phyloP scores from a whole-genome alignment of 2,113 vertebrate genomes.

The Psittacula cyanocephala region DNA sequence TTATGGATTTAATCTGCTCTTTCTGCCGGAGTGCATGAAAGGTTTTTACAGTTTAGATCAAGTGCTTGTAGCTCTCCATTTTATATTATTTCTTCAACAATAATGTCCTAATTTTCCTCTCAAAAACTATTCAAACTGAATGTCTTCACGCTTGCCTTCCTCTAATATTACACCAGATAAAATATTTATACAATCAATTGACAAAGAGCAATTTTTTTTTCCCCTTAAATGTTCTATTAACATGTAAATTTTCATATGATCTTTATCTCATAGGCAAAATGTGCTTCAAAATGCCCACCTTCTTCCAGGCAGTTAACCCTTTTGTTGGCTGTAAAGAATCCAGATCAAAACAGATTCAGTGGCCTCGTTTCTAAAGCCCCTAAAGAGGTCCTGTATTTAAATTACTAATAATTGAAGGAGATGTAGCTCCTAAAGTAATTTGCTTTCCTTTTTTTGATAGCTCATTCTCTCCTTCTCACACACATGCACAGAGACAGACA shows the following conservation, averaged over 20 bases:
- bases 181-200: slow-evolving; percentile 86
- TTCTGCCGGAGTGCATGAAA: slow-evolving; percentile 74
- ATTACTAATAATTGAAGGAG: slow-evolving; percentile 33
- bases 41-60: slow-evolving; percentile 81
- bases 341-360: slow-evolving; percentile 44
- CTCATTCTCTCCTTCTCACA: neutral
- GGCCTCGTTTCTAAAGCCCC: slow-evolving; percentile 15
- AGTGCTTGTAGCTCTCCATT: slow-evolving; percentile 77
- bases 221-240: slow-evolving; percentile 79
- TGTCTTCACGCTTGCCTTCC: slow-evolving; percentile 68
- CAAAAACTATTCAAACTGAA: slow-evolving; percentile 63
- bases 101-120: slow-evolving; percentile 76
- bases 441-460: neutral
- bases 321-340: slow-evolving; percentile 3
- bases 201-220: slow-evolving; percentile 71
- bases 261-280: slow-evolving; percentile 72
- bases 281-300: slow-evolving; percentile 40
- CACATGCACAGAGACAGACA: neutral
- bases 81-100: slow-evolving; percentile 81
- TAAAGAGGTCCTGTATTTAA: slow-evolving; percentile 31
- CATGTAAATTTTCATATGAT: slow-evolving; percentile 79
- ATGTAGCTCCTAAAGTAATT: slow-evolving; percentile 33
- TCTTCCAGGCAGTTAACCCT: slow-evolving; percentile 70
- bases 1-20: slow-evolving; percentile 93
- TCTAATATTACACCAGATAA: slow-evolving; percentile 79